Evolutionary conservation across 2,888 invertebrate genomes (phyloP), one percentile per base, ranked within the genome.

Genomic region (Scaptomyza cyrtandrae): DNA sequence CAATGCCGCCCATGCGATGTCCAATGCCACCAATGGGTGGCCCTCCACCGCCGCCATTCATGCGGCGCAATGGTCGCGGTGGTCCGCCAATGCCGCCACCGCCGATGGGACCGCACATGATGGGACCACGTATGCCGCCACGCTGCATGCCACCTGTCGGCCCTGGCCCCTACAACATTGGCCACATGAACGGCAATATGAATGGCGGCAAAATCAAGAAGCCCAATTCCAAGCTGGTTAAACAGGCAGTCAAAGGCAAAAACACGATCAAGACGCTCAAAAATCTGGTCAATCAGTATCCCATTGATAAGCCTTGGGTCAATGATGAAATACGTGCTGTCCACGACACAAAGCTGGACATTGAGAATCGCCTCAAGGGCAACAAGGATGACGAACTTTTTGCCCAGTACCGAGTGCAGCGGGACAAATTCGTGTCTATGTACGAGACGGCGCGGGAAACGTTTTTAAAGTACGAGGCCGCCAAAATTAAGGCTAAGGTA

Each of bases 291-390:
- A 92, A 91, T 79, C 92, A 92, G 53, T 92, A 92, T 85, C 91
- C 92, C 16, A 78, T 94, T 54, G 93, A 93, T 31, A 94, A 94
- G 85, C 93, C 94, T 0, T 94, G 94, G 94, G 93, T 94, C 6
- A 93, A 93, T 10, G 93, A 93, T 13, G 92, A 93, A 27, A 93
- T 94, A 48, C 93, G 93, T 76, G 90, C 89, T 6, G 94, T 94
- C 80, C 93, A 94, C 70, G 90, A 89, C 39, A 93, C 93, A 74
- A 93, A 94, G 79, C 93, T 94, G 59, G 93, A 94, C 73, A 91
- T 94, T 45, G 92, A 94, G 78, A 92, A 93, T 75, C 90, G 90
- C 27, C 81, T 92, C 6, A 92, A 91, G 74, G 92, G 92, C 50
- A 91, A 92, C 70, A 93, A 93, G 73, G 92, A 92, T 55, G 93